phyloP scores from a whole-genome alignment of 53 echinoderm and acorn worm genomes.

The Paracentrotus lividus region DNA sequence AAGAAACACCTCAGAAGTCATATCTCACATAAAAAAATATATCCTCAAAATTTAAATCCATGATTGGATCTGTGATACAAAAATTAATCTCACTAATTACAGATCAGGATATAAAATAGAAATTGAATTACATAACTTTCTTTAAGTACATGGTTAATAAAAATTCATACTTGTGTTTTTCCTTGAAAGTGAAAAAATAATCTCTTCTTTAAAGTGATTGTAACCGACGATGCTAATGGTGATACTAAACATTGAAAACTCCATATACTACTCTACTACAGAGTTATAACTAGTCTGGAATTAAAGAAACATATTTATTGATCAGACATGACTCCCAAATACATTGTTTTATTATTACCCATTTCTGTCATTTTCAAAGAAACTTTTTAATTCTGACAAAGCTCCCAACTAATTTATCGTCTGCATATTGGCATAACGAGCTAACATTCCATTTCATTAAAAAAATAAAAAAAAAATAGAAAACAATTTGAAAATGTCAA shows the following conservation, averaged over 20 bases:
- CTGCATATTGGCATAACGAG: too few species aligned
- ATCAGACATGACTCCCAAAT: not conserved
- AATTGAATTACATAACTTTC: constrained; percentile 31
- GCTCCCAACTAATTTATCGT: not conserved
- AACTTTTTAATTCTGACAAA: not conserved
- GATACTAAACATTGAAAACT: not conserved
- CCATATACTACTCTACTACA: not conserved
- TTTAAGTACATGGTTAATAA: constrained; percentile 60
- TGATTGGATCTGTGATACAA: constrained; percentile 48
- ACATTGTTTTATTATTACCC: not conserved
- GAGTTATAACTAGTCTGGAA: constrained; percentile 11
- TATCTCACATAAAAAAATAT: constrained; percentile 67
- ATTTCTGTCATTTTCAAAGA: not conserved
- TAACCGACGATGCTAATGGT: not conserved
- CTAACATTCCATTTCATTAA: too few species aligned
- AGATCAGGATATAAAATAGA: constrained; percentile 37
- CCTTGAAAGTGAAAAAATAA: not conserved
- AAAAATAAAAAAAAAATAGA: too few species aligned
- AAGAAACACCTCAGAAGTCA: constrained; percentile 55
- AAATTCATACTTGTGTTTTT: constrained; percentile 2
- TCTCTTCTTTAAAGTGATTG: not conserved
- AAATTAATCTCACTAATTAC: constrained; percentile 68
- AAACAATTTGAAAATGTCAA: too few species aligned
- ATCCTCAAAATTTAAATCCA: constrained; percentile 65
- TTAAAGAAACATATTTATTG: not conserved